Base-by-base conservation (phyloP, 2,113 vertebrate species). In the Numenius arquata region DNA sequence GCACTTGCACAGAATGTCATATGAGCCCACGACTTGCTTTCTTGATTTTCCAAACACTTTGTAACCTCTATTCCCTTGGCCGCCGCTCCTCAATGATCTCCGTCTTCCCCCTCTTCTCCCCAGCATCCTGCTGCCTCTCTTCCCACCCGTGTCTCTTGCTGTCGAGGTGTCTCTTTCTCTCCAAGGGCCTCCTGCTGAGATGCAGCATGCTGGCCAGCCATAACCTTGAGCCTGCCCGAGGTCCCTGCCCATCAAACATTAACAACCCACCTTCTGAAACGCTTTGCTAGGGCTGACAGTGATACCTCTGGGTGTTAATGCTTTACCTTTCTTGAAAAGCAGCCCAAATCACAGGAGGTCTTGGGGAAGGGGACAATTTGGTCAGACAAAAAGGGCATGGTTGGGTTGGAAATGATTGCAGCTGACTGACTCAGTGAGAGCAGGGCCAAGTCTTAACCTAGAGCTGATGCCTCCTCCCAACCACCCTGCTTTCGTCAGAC, bases 231-330 rank as follows among this genome's bases (percentile, higher is more conserved):
- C 18, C 12, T 95, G 73, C n/a, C 38, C n/a, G 10, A 94, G 74
- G 38, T 89, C 38, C n/a, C 80, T 55, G 50, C 52, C 52, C 66
- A 72, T 65, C 90, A 91, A 89, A 93, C 30, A 88, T 85, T 97
- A 88, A 94, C 88, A 23, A 75, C 34, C 15, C 2, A 0, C 45
- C 36, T 84, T 45, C 63, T 74, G 80, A 80, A 90, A 48, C 18
- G 21, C 36, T 86, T 83, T 36, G 40, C 71, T 68, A 43, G 36
- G 52, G 30, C 89, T 55, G n/a, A 29, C 25, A 67, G 56, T 15
- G 16, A 14, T 53, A n/a, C 72, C 41, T 75, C 66, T 52, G 34
- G 12, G 34, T 82, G 58, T 94, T 94, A 95, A 93, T 82, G n/a
- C 90, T 95, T 89, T 34, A 89, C 77, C 36, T 71, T 72, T 56